phyloP scores from a whole-genome alignment of 2,888 invertebrate species.

The Digitonthophagus gazella region DNA sequence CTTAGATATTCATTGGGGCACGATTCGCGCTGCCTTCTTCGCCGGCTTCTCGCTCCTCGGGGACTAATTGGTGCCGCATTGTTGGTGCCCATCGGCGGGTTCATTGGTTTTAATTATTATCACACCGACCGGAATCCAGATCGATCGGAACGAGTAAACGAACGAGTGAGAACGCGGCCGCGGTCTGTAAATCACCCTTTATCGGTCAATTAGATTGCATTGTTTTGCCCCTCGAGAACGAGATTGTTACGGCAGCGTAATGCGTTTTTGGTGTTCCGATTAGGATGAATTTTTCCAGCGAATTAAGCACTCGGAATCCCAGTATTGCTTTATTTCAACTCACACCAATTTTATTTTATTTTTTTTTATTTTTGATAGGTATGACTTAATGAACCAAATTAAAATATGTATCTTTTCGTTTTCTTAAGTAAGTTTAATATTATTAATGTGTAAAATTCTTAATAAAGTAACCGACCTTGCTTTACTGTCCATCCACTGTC shows the following conservation, averaged over 20 bases:
- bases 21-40: constrained; percentile 14
- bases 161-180: background rate
- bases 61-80: constrained; percentile 25
- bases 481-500: background rate
- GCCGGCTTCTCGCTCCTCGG: constrained; percentile 19
- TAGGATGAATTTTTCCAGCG: background rate
- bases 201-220: background rate
- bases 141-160: background rate
- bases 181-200: background rate
- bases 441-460: no score
- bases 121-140: constrained; percentile 16
- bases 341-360: background rate
- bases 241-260: background rate
- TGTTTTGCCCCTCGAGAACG: background rate
- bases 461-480: background rate
- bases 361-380: no score
- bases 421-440: no score
- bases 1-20: constrained; percentile 26
- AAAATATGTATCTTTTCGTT: no score
- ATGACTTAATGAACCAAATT: no score
- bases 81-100: constrained; percentile 22
- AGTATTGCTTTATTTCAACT: background rate
- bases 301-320: background rate
- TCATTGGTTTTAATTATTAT: constrained; percentile 26
- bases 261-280: background rate